Percentiles rank a stretch among this genome's conserved stretches.
phyloP scores from a whole-genome alignment of 2,888 invertebrate genomes.

The Coremacera marginata region DNA sequence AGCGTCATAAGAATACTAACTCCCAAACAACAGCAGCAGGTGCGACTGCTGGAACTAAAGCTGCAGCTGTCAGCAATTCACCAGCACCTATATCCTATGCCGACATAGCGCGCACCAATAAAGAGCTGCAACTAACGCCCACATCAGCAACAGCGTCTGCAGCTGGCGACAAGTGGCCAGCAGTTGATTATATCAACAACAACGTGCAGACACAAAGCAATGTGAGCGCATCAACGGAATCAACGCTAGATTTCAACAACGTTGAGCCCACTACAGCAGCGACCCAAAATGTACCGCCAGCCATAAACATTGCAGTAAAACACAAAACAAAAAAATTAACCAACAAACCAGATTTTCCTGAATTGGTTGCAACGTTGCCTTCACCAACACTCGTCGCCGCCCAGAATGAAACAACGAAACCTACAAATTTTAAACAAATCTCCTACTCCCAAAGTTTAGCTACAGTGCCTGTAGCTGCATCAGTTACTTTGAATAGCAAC shows the following conservation, averaged over 20 bases:
- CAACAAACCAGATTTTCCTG: constrained; percentile 58
- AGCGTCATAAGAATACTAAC: constrained; percentile 39
- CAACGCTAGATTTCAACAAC: not conserved
- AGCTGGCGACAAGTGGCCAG: constrained; percentile 53
- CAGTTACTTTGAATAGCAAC: constrained; percentile 29
- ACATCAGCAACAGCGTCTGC: constrained; percentile 38
- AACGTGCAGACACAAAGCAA: constrained; percentile 34
- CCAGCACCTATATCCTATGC: constrained; percentile 77
- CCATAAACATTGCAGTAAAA: constrained; percentile 42
- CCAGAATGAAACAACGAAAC: not conserved
- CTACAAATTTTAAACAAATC: constrained; percentile 46
- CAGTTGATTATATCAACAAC: constrained; percentile 49
- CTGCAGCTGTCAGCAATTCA: constrained; percentile 34
- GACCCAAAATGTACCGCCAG: constrained; percentile 22
- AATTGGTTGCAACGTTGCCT: constrained; percentile 50
- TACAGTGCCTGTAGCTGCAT: constrained; percentile 38
- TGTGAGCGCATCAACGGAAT: constrained; percentile 15
- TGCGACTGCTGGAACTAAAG: constrained; percentile 45
- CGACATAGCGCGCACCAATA: constrained; percentile 78
- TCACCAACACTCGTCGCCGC: not conserved
- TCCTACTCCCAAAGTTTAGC: constrained; percentile 60
- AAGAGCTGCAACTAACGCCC: constrained; percentile 52
- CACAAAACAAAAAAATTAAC: constrained; percentile 48
- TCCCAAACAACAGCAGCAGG: constrained; percentile 9
- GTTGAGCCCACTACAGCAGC: not conserved